Conservation (phyloP, 2,113 vertebrate species). For the Oncorhynchus mykiss region DNA sequence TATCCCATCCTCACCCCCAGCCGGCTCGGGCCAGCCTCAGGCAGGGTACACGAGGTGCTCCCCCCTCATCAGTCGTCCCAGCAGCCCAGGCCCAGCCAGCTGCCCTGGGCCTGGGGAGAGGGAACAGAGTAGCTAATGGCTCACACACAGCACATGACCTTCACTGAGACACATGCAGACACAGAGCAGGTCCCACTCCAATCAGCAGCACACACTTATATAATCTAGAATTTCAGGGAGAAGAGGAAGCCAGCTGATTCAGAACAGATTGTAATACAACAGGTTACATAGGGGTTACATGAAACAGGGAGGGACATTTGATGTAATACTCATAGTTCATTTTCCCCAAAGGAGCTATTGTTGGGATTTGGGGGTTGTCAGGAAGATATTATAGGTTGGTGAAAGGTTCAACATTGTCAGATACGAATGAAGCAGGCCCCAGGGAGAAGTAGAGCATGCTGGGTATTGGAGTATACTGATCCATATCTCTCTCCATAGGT, state of each 20-base stretch:
- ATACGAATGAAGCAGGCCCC: slow-evolving; percentile 38
- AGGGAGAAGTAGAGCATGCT: slow-evolving; percentile 23
- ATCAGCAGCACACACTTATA: slow-evolving; percentile 38
- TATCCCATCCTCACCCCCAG: no score
- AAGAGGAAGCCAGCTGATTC: slow-evolving; percentile 33
- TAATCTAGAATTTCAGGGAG: slow-evolving; percentile 24
- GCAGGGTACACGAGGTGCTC: slow-evolving; percentile 51
- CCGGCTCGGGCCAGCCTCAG: not conserved
- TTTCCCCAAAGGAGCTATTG: slow-evolving; percentile 2
- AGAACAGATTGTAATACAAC: slow-evolving; percentile 39
- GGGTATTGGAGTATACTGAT: slow-evolving; percentile 34
- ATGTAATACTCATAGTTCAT: no score
- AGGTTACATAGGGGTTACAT: slow-evolving; percentile 4
- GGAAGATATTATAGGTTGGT: slow-evolving; percentile 27
- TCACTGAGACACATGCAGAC: slow-evolving; percentile 32
- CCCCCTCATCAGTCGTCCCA: slow-evolving; percentile 18
- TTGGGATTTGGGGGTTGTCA: slow-evolving; percentile 3
- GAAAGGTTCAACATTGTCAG: slow-evolving; percentile 11
- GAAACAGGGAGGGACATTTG: not conserved
- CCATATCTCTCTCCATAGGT: slow-evolving; percentile 42
- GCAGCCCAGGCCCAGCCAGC: slow-evolving; percentile 34
- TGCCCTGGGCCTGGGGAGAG: not conserved
- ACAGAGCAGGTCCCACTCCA: slow-evolving; percentile 32
- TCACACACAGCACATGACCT: slow-evolving; percentile 38
- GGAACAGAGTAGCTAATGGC: slow-evolving; percentile 35